phyloP scores from a whole-genome alignment of 1,140 invertebrate species.

The Myzus persicae region DNA sequence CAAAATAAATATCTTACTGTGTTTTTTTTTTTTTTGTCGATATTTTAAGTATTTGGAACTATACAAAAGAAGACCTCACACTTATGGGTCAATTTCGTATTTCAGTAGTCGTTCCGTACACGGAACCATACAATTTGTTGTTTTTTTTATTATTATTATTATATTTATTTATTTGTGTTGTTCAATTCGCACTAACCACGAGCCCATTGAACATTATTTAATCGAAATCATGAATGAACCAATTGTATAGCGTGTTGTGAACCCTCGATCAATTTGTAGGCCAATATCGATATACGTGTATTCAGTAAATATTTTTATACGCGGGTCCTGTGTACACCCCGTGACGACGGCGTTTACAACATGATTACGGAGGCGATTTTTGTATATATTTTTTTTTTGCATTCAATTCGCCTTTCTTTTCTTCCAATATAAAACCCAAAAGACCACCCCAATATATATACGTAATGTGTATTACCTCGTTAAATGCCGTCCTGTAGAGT shows the following conservation, averaged over 20 bases:
- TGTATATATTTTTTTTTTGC: not conserved
- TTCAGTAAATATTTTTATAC: conserved; percentile 43
- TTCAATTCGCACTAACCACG: conserved; percentile 46
- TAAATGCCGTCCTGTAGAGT: conserved; percentile 47
- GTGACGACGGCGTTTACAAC: conserved; percentile 40
- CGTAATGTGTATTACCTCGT: conserved; percentile 42
- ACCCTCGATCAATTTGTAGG: conserved; percentile 56
- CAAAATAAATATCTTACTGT: conserved; percentile 11
- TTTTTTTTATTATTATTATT: not conserved
- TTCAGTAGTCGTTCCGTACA: conserved; percentile 25
- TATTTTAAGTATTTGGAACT: not conserved
- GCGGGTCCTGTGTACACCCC: conserved; percentile 7
- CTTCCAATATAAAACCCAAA: conserved; percentile 29
- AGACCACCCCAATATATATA: conserved; percentile 43
- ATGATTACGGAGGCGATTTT: conserved; percentile 43
- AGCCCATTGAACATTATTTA: conserved; percentile 34
- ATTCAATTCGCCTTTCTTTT: not conserved
- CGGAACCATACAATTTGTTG: not conserved
- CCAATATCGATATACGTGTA: conserved; percentile 40
- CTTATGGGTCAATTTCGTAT: conserved; percentile 32
- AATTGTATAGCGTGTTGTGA: not conserved
- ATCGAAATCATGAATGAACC: conserved; percentile 55
- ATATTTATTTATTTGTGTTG: conserved; percentile 18
- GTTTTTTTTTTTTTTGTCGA: not conserved
- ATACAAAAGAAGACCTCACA: conserved; percentile 40